Evolutionary conservation across 2,888 invertebrate genomes (phyloP), one percentile per base, ranked within the genome.

Genomic region (Melanostoma scalare): DNA sequence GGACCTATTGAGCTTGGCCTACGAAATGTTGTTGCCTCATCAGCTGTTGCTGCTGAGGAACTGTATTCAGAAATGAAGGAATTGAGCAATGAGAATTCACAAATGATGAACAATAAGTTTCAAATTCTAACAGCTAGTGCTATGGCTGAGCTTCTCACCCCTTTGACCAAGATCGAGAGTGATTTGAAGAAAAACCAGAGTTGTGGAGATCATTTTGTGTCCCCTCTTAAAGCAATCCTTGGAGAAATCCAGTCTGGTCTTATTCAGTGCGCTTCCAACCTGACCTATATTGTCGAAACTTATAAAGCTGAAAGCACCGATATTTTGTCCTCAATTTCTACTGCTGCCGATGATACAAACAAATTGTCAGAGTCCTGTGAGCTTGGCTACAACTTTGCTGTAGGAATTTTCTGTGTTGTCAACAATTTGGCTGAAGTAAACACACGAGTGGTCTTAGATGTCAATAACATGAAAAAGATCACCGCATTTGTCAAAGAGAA

Each of bases 381-480:
- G 4, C 52, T 84, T 20, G 36, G 36, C 0, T 0, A 46, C 1
- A 79, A 61, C 30, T 79, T 75, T 36, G 61, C 60, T 2, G 36
- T 71, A 0, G 84, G 84, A 36, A 79, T 55, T 8, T 84, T 79
- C 33, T 84, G 84, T 35, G 30, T 71, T 50, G 55, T 84, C 6
- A 79, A 74, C 36, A 84, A 84, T 56, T 50, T 84, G 31, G 84
- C 79, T 48, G 84, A 84, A 31, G 38, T 48, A 30, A 84, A 84
- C 6, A 55, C 53, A 2, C 74, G 74, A 38, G 79, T 79, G 0
- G 8, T 75, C 5, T 30, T 56, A 3, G 44, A 50, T n/a, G 74
- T 79, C 0, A 56, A 46, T 2, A 9, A 35, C 4, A 61, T 84
- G 20, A 65, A 36, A 3, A 4, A 44, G 4, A 60, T 65, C 2